Base-by-base conservation (phyloP, 2,797 vertebrate genomes). In the Amblyraja radiata region DNA sequence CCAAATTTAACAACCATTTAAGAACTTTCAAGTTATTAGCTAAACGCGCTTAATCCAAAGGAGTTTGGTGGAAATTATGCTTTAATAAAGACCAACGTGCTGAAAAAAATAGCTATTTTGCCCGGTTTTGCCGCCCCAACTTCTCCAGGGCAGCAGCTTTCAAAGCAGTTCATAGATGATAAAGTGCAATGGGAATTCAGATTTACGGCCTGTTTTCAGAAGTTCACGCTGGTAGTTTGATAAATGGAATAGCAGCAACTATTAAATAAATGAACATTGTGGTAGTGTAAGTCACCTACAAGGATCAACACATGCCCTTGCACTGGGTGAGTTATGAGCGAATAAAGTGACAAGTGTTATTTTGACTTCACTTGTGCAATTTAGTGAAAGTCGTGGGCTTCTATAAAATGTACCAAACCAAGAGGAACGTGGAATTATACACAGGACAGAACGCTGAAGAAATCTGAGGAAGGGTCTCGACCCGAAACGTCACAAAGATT, bases 241-340 rank as follows among this genome's bases (percentile, higher is more conserved):
- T 65, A 88, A 88, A 88, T 88, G 84, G 63, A 65, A 36, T 14
- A 18, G 63, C 36, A 36, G 63, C n/a, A 32, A 32, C n/a, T 88
- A 32, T 36, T 88, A 88, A 88, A 32, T 88, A 88, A 32, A 88
- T 68, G 32, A 36, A n/a, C 14, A 65, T 78, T 36, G 77, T 32
- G 16, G 65, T 65, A 68, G 8, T 88, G 61, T 88, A 88, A 88
- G 84, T 68, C 84, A 88, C 84, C 84, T 68, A 88, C 63, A 88
- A 36, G 84, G 84, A 68, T 65, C 84, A 88, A 88, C 84, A 68
- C 61, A n/a, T 88, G 84, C 88, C 63, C 84, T 88, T 88, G 84
- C 84, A 6, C 84, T 23, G 28, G 13, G 21, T 74, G 84, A 68
- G 63, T 32, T 36, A 68, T 88, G 84, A 88, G 68, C 68, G 84